phyloP scores from a whole-genome alignment of 2,888 invertebrate genomes.

The Drosophila diplacantha region DNA sequence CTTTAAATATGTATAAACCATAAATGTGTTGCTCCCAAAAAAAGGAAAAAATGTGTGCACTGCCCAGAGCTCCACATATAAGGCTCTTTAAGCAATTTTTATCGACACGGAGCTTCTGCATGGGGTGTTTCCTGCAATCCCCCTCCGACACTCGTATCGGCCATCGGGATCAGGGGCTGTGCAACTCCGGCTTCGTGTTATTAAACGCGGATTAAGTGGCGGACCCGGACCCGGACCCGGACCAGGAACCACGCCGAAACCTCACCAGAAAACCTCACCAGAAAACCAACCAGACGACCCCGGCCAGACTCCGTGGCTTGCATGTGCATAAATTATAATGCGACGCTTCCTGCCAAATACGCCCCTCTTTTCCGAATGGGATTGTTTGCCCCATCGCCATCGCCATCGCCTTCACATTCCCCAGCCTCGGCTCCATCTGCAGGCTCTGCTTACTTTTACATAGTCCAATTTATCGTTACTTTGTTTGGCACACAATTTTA shows the following conservation, averaged over 20 bases:
- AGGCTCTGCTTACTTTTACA: slow-evolving; percentile 50
- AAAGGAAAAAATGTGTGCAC: slow-evolving; percentile 2
- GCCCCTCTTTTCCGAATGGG: slow-evolving; percentile 35
- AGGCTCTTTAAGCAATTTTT: slow-evolving; percentile 55
- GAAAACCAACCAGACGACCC: slow-evolving; percentile 25
- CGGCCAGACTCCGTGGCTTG: slow-evolving; percentile 67
- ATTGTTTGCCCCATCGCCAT: slow-evolving; percentile 29
- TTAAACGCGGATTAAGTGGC: slow-evolving; percentile 71
- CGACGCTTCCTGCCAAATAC: slow-evolving; percentile 54
- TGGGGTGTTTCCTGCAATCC: slow-evolving; percentile 9
- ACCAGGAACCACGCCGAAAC: slow-evolving; percentile 12
- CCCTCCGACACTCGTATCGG: slow-evolving; percentile 26
- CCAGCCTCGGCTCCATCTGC: slow-evolving; percentile 29
- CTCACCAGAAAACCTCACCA: slow-evolving; percentile 24
- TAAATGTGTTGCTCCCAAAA: neutral
- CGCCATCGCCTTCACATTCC: slow-evolving; percentile 12
- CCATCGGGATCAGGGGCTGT: slow-evolving; percentile 28
- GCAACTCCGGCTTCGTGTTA: slow-evolving; percentile 61
- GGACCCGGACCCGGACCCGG: slow-evolving; percentile 18
- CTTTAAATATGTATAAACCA: slow-evolving; percentile 4
- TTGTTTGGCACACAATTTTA: slow-evolving; percentile 69
- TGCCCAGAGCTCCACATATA: slow-evolving; percentile 29
- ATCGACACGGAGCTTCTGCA: slow-evolving; percentile 45
- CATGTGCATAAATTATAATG: slow-evolving; percentile 72
- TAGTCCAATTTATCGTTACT: slow-evolving; percentile 58